Evolutionary conservation across 2,797 vertebrate species (phyloP).

Genomic region (Rhabdophis nuchalis): DNA sequence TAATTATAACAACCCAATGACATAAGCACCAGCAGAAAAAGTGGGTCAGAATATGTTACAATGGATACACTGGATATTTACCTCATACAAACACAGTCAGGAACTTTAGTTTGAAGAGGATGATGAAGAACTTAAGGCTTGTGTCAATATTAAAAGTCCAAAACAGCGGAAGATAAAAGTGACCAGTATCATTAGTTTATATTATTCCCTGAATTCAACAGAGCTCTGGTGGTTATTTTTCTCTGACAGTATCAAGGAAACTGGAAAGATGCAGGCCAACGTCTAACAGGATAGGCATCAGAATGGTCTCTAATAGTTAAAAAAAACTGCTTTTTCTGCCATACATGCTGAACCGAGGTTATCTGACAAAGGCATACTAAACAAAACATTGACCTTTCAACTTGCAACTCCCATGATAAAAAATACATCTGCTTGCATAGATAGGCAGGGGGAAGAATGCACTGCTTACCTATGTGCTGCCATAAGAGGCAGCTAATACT

Average conservation of each 20-base stretch:
- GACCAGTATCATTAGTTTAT: background rate
- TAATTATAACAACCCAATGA: background rate
- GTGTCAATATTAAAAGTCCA: background rate
- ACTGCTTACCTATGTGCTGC: background rate
- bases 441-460: background rate
- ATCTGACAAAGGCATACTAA: background rate
- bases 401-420: background rate
- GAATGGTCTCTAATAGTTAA: background rate
- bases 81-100: background rate
- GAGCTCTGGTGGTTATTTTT: background rate
- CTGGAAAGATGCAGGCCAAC: background rate
- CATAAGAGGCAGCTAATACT: background rate
- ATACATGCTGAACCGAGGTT: background rate
- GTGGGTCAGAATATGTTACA: background rate
- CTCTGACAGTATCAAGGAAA: background rate
- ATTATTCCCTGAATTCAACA: background rate
- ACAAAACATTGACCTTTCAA: background rate
- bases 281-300: background rate
- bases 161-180: background rate
- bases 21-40: background rate
- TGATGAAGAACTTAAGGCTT: background rate
- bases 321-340: background rate
- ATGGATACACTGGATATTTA: background rate
- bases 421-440: constrained; percentile 6
- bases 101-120: background rate